Conservation (phyloP, 2,113 vertebrate species). For the Chlorocebus sabaeus region DNA sequence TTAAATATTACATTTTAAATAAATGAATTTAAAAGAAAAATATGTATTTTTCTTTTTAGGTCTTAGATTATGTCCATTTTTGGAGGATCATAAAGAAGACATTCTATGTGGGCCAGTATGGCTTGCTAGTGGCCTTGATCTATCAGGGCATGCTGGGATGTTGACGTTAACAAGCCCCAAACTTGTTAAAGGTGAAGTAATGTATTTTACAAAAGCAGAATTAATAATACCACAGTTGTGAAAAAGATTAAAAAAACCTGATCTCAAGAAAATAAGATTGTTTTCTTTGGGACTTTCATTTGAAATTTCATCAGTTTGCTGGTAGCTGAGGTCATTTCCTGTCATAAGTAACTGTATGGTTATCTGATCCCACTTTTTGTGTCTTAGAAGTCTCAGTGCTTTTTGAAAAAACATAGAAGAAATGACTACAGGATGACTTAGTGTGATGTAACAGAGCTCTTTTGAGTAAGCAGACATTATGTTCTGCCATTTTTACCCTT, state of each 20-base stretch:
- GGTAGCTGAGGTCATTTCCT: neutral
- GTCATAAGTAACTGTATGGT: neutral
- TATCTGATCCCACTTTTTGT: neutral
- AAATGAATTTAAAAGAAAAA: slow-evolving; percentile 28
- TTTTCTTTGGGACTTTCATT: slow-evolving; percentile 7
- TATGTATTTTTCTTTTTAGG: slow-evolving; percentile 81
- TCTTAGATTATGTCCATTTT: slow-evolving; percentile 93
- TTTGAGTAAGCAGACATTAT: neutral
- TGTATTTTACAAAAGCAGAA: slow-evolving; percentile 39
- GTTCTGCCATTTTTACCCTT: neutral
- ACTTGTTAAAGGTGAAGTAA: slow-evolving; percentile 94
- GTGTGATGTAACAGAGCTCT: neutral
- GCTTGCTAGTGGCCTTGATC: slow-evolving; percentile 97
- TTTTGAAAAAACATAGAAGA: neutral
- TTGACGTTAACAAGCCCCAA: slow-evolving; percentile 97
- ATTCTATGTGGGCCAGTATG: slow-evolving; percentile 98
- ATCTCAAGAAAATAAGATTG: neutral
- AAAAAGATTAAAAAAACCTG: neutral
- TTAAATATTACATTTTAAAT: slow-evolving; percentile 30
- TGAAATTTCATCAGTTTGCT: neutral
- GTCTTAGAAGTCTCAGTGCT: neutral
- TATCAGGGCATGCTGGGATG: slow-evolving; percentile 98
- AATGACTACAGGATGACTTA: neutral
- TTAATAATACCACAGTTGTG: neutral
- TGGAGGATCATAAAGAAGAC: slow-evolving; percentile 98